Conservation (phyloP, 2,797 vertebrate genomes). For the Tachyglossus aculeatus region DNA sequence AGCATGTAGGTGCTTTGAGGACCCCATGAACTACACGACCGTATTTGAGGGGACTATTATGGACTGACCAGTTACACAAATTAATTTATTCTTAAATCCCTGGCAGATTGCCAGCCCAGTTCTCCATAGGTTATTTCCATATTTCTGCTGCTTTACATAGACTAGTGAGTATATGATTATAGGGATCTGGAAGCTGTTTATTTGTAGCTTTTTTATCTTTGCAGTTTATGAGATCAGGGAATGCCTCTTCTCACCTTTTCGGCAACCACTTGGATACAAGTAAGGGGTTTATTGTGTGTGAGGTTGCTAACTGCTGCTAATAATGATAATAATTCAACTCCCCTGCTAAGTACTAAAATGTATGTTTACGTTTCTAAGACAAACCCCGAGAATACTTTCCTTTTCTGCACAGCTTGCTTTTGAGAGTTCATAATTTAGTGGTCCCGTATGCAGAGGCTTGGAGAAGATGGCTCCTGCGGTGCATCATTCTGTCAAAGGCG, state of each 20-base stretch:
- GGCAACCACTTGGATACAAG: neutral
- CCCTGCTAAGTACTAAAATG: neutral
- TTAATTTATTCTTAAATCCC: neutral
- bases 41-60: neutral
- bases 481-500: neutral
- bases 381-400: neutral
- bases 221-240: neutral
- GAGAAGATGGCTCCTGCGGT: neutral
- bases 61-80: neutral
- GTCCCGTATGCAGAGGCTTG: neutral
- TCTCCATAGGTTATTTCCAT: neutral
- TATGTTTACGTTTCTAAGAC: neutral
- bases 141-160: neutral
- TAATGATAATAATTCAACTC: neutral
- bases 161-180: neutral
- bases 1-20: neutral
- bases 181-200: neutral
- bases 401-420: rapidly evolving
- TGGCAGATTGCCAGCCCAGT: neutral
- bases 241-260: neutral
- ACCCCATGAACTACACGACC: neutral
- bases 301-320: neutral
- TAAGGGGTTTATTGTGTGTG: neutral
- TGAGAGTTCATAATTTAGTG: neutral
- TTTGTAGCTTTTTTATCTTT: neutral